phyloP scores from a whole-genome alignment of 23 tunicate genomes.

The Oikopleura vanhoeffeni region DNA sequence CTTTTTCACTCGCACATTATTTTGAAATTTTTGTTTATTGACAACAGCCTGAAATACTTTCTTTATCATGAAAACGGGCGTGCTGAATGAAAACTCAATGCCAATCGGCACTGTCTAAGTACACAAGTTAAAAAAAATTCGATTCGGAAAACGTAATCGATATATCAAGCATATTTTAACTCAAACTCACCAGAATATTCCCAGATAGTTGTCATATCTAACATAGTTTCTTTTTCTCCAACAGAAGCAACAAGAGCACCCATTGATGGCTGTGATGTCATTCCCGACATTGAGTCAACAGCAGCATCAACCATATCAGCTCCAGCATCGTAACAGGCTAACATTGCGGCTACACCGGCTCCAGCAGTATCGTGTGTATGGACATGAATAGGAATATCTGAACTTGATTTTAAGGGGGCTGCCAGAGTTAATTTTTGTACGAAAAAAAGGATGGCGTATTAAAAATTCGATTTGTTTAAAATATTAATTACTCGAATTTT shows the following conservation, averaged over 20 bases:
- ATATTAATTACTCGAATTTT: too few species aligned
- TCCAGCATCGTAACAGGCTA: conserved; percentile 88
- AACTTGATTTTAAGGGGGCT: neutral
- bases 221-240: conserved; percentile 26
- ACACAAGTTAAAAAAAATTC: too few species aligned
- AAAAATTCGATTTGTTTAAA: too few species aligned
- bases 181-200: neutral
- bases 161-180: neutral
- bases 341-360: conserved; percentile 93
- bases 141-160: too few species aligned
- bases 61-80: too few species aligned
- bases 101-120: too few species aligned
- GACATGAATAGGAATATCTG: conserved; percentile 58
- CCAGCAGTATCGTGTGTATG: conserved; percentile 99
- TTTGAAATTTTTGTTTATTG: too few species aligned
- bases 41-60: too few species aligned
- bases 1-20: too few species aligned
- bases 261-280: conserved; percentile 97
- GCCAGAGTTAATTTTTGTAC: too few species aligned
- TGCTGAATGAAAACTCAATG: too few species aligned
- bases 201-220: neutral
- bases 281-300: conserved; percentile 95
- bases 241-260: conserved; percentile 82
- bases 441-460: too few species aligned
- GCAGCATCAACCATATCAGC: conserved; percentile 95